These are phyloP conservation scores for Thaleichthys pacificus DNA, from an alignment of 2,797 vertebrate species.

Conservation along the genomic window DNA sequence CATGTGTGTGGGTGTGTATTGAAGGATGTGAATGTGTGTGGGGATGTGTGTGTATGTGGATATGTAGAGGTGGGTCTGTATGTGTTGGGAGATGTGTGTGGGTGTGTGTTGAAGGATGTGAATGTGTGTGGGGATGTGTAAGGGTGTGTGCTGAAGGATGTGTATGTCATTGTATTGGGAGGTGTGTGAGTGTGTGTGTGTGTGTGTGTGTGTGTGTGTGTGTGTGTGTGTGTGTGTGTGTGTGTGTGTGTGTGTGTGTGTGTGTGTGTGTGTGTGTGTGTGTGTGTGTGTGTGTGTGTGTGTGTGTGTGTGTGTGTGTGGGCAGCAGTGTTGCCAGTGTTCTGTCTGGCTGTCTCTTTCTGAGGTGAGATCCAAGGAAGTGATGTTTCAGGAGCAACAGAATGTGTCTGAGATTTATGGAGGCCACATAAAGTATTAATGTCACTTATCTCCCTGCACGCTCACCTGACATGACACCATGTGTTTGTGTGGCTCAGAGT, in stretches of 20 bases:
- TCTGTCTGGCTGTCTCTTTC: background rate
- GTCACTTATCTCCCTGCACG: conserved; percentile 1
- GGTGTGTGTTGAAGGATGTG: background rate
- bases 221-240: background rate
- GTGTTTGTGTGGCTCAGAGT: background rate
- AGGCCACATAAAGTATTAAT: background rate
- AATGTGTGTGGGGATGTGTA: background rate
- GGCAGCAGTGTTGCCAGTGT: background rate
- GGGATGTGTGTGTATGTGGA: background rate
- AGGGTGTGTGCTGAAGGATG: background rate
- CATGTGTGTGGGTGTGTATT: too few species aligned
- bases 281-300: background rate
- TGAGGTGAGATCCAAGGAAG: conserved; percentile 17
- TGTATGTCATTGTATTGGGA: background rate
- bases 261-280: background rate
- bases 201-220: conserved; percentile 5
- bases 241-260: background rate
- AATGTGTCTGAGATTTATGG: conserved; percentile 21
- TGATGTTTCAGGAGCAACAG: conserved; percentile 1
- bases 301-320: background rate
- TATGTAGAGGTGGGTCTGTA: background rate
- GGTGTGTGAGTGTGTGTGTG: background rate
- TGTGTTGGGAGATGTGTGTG: background rate
- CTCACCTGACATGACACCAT: conserved; percentile 1
- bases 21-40: too few species aligned